Conservation (phyloP, 2,888 invertebrate species). For the Microplitis deprimator region DNA sequence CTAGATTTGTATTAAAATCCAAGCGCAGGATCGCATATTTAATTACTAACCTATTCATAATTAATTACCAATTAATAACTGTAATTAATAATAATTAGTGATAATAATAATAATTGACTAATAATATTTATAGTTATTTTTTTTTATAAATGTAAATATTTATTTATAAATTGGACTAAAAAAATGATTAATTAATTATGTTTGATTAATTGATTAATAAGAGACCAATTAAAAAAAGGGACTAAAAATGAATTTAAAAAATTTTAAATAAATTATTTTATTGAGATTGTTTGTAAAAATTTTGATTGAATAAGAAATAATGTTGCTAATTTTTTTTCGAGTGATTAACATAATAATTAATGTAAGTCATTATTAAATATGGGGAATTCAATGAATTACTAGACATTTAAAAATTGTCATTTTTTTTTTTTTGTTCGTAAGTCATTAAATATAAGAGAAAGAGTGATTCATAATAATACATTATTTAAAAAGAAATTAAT, state of each 20-base stretch:
- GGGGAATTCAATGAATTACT: too few species aligned
- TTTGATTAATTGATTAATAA: neutral
- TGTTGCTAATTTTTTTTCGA: too few species aligned
- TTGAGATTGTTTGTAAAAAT: neutral
- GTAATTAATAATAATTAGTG: neutral
- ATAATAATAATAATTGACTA: neutral
- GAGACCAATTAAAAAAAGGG: neutral
- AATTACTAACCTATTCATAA: neutral
- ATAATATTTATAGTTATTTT: neutral
- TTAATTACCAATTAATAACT: neutral
- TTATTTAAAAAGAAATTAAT: too few species aligned
- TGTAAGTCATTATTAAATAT: too few species aligned
- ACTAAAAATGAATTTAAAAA: neutral
- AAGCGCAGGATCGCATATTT: conserved; percentile 5
- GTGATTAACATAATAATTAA: too few species aligned
- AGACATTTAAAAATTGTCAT: too few species aligned
- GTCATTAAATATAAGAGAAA: too few species aligned
- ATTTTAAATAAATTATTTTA: neutral
- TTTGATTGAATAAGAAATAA: too few species aligned
- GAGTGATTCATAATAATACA: too few species aligned
- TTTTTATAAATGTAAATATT: neutral
- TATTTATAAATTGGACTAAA: neutral
- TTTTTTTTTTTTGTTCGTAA: too few species aligned
- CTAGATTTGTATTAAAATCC: conserved; percentile 22
- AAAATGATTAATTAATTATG: neutral